These are phyloP conservation scores for Papilio dardanus DNA, from an alignment of 1,140 invertebrate genomes.

Conservation along the genomic window DNA sequence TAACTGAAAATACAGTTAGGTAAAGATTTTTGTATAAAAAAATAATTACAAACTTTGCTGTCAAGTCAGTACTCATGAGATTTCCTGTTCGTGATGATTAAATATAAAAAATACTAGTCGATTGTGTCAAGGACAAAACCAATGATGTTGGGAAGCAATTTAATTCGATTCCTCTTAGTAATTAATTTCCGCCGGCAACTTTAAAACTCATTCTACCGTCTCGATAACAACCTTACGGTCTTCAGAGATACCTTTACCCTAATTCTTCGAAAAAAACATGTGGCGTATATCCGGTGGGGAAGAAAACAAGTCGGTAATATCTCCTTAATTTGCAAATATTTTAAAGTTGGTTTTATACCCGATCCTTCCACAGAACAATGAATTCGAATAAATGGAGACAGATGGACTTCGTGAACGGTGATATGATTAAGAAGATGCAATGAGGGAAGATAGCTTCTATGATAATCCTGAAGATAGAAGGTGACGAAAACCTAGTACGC, in stretches of 20 bases:
- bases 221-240: not conserved
- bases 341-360: not conserved
- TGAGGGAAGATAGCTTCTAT: not conserved
- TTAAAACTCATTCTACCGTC: not conserved
- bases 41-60: no score
- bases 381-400: not conserved
- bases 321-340: not conserved
- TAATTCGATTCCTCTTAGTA: not conserved
- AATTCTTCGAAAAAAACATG: not conserved
- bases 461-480: no score
- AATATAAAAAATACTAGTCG: not conserved
- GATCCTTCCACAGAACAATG: not conserved
- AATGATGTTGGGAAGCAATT: not conserved
- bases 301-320: not conserved
- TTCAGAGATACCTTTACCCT: not conserved
- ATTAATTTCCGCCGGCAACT: not conserved
- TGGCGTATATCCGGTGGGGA: not conserved
- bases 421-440: not conserved
- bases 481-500: not conserved
- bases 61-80: no score
- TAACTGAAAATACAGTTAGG: not conserved
- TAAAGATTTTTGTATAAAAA: not conserved
- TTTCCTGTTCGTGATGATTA: not conserved
- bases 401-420: not conserved
- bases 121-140: not conserved